Evolutionary conservation across 2,113 vertebrate species (phyloP).

Genomic region (Kryptolebias marmoratus): DNA sequence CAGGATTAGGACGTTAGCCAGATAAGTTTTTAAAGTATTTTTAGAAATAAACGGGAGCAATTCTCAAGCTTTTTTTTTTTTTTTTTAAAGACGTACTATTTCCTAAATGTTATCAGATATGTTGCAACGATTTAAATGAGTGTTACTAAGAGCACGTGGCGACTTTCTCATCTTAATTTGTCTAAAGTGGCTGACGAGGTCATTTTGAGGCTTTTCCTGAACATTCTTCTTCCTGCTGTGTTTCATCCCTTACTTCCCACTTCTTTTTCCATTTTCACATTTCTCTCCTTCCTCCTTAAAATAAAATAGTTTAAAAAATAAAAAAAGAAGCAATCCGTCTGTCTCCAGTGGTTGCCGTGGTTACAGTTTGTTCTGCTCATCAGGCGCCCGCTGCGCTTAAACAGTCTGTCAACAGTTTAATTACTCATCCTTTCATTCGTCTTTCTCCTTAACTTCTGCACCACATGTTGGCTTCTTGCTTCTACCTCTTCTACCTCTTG

Average conservation of each 20-base stretch:
- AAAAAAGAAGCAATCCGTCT: conserved; percentile 46
- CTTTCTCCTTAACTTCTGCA: conserved; percentile 23
- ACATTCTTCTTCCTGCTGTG: neutral
- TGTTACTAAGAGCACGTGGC: too few relatives aligned
- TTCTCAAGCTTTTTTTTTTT: neutral
- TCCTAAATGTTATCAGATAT: too few relatives aligned
- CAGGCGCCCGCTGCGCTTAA: conserved; percentile 71
- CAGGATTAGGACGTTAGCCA: conserved; percentile 37
- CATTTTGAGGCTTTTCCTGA: neutral
- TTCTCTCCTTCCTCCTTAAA: conserved; percentile 18
- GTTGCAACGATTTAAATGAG: too few relatives aligned
- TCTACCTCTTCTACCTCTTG: conserved; percentile 20
- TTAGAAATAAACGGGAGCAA: neutral
- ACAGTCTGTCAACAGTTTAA: conserved; percentile 77
- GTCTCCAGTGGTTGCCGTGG: conserved; percentile 70
- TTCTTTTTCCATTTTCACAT: conserved; percentile 13
- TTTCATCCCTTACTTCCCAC: conserved; percentile 11
- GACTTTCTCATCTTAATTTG: too few relatives aligned
- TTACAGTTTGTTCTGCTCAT: conserved; percentile 74
- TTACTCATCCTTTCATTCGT: conserved; percentile 71
- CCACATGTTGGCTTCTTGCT: conserved; percentile 19
- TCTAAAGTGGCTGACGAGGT: too few relatives aligned
- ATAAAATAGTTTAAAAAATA: too few relatives aligned
- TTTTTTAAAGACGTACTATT: too few relatives aligned
- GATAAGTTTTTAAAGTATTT: conserved; percentile 21